Conservation (phyloP, 2,797 vertebrate species). For the Salmo trutta region DNA sequence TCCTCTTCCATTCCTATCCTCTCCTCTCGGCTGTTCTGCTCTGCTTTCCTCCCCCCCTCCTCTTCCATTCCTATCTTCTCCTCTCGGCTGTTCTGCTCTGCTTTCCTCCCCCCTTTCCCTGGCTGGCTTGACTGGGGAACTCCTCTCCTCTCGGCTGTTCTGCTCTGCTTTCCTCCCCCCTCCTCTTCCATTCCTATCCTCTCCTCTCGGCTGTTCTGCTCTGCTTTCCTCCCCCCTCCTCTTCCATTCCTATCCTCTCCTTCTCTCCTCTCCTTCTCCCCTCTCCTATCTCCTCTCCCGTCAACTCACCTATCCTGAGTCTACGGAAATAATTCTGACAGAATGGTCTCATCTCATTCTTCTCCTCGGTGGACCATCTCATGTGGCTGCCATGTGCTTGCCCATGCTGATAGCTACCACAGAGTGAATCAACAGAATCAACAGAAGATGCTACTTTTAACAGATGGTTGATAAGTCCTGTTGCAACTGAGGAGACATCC, state of each 20-base stretch:
- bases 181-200: background rate
- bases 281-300: too few relatives aligned
- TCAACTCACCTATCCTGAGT: too few relatives aligned
- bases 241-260: background rate
- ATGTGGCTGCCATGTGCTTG: constrained; percentile 26
- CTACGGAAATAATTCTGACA: background rate
- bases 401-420: constrained; percentile 20
- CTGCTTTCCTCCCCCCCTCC: background rate
- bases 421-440: constrained; percentile 21
- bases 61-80: background rate
- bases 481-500: constrained; percentile 17
- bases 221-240: background rate
- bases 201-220: background rate
- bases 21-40: background rate
- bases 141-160: background rate
- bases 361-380: background rate
- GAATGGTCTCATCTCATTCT: background rate
- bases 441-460: constrained; percentile 46
- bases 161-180: background rate
- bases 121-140: background rate
- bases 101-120: background rate
- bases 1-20: background rate
- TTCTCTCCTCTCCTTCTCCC: too few relatives aligned
- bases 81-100: background rate
- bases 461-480: constrained; percentile 52